Evolutionary conservation across 2,113 vertebrate genomes (phyloP).

Genomic region (Eidolon helvum): DNA sequence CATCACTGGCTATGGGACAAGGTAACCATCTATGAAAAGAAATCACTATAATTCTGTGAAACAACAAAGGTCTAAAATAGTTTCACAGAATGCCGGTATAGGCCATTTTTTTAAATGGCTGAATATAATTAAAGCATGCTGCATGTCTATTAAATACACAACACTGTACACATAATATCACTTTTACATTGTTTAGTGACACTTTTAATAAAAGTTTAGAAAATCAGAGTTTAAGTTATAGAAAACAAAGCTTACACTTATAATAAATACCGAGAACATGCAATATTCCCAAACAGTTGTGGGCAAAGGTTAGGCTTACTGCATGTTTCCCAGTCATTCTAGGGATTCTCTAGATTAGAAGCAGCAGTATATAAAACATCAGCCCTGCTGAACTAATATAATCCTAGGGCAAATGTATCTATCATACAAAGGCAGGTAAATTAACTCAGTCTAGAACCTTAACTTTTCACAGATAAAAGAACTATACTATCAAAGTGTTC

Average conservation of each 20-base stretch:
- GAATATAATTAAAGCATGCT: not conserved
- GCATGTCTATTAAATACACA: not conserved
- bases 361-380: not conserved
- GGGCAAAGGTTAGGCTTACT: not conserved
- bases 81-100: not conserved
- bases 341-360: not conserved
- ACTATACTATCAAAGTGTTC: not conserved
- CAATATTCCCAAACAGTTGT: not conserved
- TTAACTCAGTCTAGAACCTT: not conserved
- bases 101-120: not conserved
- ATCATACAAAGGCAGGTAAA: not conserved
- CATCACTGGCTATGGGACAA: not conserved
- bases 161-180: not conserved
- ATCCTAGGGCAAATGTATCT: not conserved
- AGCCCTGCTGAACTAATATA: not conserved
- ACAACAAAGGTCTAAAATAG: not conserved
- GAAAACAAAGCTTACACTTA: constrained; percentile 9
- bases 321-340: not conserved
- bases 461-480: not conserved
- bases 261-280: not conserved
- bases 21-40: not conserved
- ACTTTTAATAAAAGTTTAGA: constrained; percentile 16
- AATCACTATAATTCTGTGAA: not conserved
- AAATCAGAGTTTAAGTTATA: not conserved
- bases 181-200: not conserved